Evolutionary conservation across 2,797 vertebrate genomes (phyloP).

Genomic region (Xenentodon cancila): DNA sequence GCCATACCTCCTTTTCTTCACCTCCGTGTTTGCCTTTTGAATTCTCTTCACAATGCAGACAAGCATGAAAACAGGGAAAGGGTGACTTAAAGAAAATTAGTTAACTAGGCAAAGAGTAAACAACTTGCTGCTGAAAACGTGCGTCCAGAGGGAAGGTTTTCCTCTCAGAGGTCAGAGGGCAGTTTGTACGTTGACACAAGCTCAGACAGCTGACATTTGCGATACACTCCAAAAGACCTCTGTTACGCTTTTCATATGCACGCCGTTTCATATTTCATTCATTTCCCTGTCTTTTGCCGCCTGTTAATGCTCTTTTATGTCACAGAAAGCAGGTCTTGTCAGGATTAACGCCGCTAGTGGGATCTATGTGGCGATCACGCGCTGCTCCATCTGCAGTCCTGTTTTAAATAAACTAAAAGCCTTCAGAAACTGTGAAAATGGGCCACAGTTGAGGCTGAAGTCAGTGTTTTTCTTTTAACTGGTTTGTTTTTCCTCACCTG

Average conservation of each 20-base stretch:
- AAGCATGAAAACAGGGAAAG: conserved; percentile 40
- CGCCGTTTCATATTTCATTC: background rate
- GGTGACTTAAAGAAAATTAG: conserved; percentile 42
- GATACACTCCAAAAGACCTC: conserved; percentile 37
- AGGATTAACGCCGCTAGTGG: conserved; percentile 40
- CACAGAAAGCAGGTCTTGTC: conserved; percentile 41
- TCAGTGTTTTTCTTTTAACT: conserved; percentile 39
- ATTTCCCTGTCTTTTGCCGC: background rate
- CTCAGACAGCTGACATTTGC: conserved; percentile 62
- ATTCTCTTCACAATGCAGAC: conserved; percentile 17
- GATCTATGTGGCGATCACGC: conserved; percentile 43
- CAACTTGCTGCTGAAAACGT: conserved; percentile 55
- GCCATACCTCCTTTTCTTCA: conserved; percentile 1
- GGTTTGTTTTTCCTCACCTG: conserved; percentile 31
- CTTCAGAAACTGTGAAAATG: conserved; percentile 33
- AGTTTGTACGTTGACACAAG: conserved; percentile 65
- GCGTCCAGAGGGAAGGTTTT: conserved; percentile 55
- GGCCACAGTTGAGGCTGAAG: conserved; percentile 31
- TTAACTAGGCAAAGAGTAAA: conserved; percentile 65
- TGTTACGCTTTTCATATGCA: conserved; percentile 21
- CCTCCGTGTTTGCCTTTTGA: conserved; percentile 15
- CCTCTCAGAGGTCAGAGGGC: conserved; percentile 64
- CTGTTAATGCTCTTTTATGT: conserved; percentile 22
- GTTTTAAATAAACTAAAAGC: conserved; percentile 47
- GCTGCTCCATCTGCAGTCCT: conserved; percentile 41